Evolutionary conservation across 2,888 invertebrate species (phyloP).

Genomic region (Ormyrus rosae): DNA sequence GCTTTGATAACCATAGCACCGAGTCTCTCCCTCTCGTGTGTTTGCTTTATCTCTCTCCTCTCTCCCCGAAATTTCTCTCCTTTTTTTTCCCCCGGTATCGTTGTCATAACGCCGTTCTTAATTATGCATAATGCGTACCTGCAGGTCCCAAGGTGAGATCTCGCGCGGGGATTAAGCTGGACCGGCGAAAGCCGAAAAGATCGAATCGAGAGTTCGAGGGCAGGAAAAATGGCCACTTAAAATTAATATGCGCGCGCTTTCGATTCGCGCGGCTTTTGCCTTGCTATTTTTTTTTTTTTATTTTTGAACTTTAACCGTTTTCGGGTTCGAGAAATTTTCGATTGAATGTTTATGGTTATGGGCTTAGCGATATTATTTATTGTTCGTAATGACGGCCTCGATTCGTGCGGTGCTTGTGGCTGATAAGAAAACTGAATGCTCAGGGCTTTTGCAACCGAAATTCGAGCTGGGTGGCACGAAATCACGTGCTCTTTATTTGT

Average conservation of each 20-base stretch:
- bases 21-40: not conserved
- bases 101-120: conserved; percentile 35
- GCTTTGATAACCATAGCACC: conserved; percentile 16
- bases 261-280: not conserved
- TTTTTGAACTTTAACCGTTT: conserved; percentile 7
- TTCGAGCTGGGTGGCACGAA: conserved; percentile 51
- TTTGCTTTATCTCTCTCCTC: conserved; percentile 38
- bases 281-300: not conserved
- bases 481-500: too few species aligned
- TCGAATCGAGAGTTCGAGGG: conserved; percentile 35
- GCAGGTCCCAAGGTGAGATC: conserved; percentile 12
- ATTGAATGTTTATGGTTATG: conserved; percentile 59
- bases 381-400: conserved; percentile 51
- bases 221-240: conserved; percentile 50
- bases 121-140: conserved; percentile 48
- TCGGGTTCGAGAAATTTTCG: conserved; percentile 40
- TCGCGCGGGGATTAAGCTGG: conserved; percentile 6
- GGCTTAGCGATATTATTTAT: conserved; percentile 54
- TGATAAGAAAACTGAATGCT: conserved; percentile 35
- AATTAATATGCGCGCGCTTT: conserved; percentile 55
- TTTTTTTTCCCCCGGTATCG: not conserved
- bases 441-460: conserved; percentile 33
- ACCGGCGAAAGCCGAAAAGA: conserved; percentile 31
- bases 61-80: not conserved
- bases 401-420: conserved; percentile 54